Percentiles rank a stretch among this genome's conserved stretches.
These are phyloP conservation scores for Drosophila lacertosa DNA, from an alignment of 1,140 invertebrate genomes.

Conservation along the genomic window DNA sequence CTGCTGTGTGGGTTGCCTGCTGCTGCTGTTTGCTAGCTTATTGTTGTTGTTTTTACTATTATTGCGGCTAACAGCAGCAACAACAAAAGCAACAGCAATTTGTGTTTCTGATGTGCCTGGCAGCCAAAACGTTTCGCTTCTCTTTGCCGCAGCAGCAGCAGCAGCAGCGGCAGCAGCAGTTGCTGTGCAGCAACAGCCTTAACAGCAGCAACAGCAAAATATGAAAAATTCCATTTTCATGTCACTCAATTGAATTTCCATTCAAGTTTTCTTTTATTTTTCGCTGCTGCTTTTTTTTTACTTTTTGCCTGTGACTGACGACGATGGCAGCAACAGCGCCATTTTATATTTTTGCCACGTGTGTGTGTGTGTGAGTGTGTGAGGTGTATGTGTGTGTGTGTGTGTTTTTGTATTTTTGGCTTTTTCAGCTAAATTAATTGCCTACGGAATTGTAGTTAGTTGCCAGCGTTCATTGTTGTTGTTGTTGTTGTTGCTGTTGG, in stretches of 20 bases:
- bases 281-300: slow-evolving; percentile 32
- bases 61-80: slow-evolving; percentile 49
- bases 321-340: slow-evolving; percentile 37
- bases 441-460: slow-evolving; percentile 81
- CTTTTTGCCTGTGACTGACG: slow-evolving; percentile 62
- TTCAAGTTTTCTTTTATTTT: slow-evolving; percentile 67
- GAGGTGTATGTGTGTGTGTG: slow-evolving; percentile 33
- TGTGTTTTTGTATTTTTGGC: slow-evolving; percentile 63
- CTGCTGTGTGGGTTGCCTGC: slow-evolving; percentile 36
- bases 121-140: slow-evolving; percentile 68
- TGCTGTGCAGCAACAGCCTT: slow-evolving; percentile 28
- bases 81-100: slow-evolving; percentile 54
- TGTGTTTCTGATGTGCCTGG: slow-evolving; percentile 79
- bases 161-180: slow-evolving; percentile 29
- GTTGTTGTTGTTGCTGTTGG: slow-evolving; percentile 40
- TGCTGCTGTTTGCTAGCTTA: slow-evolving; percentile 42
- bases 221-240: slow-evolving; percentile 82
- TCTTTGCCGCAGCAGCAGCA: slow-evolving; percentile 37
- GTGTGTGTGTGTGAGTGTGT: slow-evolving; percentile 32
- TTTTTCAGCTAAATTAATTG: slow-evolving; percentile 78
- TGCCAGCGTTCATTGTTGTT: slow-evolving; percentile 67
- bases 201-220: slow-evolving; percentile 52
- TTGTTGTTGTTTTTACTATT: slow-evolving; percentile 57
- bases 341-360: slow-evolving; percentile 73
- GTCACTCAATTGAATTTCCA: slow-evolving; percentile 82